phyloP scores from a whole-genome alignment of 2,888 invertebrate species.

The Phortica okadai region DNA sequence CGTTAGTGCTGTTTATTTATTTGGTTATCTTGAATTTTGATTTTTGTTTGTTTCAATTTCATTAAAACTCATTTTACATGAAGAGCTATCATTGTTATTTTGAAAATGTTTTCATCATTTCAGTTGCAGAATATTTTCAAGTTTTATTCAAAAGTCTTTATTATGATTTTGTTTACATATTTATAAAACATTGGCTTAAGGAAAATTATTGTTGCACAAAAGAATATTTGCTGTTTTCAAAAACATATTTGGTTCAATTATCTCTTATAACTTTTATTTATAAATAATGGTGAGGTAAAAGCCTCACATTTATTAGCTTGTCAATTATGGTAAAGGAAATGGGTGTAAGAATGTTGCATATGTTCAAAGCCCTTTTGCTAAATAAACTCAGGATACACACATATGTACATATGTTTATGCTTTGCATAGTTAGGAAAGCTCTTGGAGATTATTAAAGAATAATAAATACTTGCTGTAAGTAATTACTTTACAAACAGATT shows the following conservation, averaged over 20 bases:
- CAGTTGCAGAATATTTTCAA: background rate
- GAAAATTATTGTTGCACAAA: background rate
- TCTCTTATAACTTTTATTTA: background rate
- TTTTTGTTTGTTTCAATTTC: background rate
- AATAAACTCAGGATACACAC: too few species aligned
- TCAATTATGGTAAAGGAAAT: background rate
- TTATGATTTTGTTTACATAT: background rate
- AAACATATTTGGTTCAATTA: constrained; percentile 19
- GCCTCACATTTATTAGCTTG: background rate
- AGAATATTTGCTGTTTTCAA: background rate
- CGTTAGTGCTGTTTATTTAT: constrained; percentile 7
- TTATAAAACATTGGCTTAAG: background rate
- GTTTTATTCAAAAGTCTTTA: background rate
- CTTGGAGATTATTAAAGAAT: too few species aligned
- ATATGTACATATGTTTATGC: too few species aligned
- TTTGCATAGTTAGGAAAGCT: too few species aligned
- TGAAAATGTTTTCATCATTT: background rate
- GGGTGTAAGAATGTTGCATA: too few species aligned
- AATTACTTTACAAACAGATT: too few species aligned
- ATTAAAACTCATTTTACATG: background rate
- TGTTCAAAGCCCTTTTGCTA: too few species aligned
- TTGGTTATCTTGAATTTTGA: constrained; percentile 16
- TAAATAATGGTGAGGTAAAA: background rate
- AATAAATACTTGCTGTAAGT: too few species aligned
- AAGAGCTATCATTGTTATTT: background rate